Conservation (phyloP, 2,797 vertebrate species). For the Tapera naevia region DNA sequence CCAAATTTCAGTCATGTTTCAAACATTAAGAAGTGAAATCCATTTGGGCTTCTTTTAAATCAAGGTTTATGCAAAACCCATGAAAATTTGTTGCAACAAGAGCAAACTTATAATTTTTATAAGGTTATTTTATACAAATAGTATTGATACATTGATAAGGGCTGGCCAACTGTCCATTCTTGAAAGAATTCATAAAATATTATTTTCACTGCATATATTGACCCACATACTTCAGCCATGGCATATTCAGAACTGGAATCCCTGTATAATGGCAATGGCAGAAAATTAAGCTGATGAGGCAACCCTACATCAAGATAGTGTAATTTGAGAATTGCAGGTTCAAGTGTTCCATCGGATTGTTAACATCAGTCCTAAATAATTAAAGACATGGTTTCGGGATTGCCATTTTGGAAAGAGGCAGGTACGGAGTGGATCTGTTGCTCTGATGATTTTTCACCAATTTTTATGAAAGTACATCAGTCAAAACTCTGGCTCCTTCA, state of each 20-base stretch:
- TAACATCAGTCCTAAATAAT: background rate
- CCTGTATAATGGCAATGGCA: background rate
- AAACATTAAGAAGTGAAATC: background rate
- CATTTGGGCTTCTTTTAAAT: background rate
- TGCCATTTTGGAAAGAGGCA: background rate
- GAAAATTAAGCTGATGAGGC: background rate
- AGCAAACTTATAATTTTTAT: background rate
- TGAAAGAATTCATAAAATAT: background rate
- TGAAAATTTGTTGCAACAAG: background rate
- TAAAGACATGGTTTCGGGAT: background rate
- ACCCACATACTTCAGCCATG: background rate
- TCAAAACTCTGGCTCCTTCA: background rate
- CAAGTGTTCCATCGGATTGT: background rate
- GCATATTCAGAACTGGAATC: background rate
- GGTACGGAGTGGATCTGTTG: background rate
- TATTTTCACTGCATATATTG: background rate
- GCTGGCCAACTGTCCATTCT: background rate
- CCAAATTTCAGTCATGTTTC: background rate
- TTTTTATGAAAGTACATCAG: background rate
- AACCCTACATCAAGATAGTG: background rate
- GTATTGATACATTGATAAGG: background rate
- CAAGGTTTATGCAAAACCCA: background rate
- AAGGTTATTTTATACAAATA: background rate
- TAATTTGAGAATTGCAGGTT: background rate
- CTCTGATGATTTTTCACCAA: background rate